Percentiles rank a stretch among this genome's conserved stretches.
Conservation (phyloP, 2,113 vertebrate species). For the Hymenochirus boettgeri region DNA sequence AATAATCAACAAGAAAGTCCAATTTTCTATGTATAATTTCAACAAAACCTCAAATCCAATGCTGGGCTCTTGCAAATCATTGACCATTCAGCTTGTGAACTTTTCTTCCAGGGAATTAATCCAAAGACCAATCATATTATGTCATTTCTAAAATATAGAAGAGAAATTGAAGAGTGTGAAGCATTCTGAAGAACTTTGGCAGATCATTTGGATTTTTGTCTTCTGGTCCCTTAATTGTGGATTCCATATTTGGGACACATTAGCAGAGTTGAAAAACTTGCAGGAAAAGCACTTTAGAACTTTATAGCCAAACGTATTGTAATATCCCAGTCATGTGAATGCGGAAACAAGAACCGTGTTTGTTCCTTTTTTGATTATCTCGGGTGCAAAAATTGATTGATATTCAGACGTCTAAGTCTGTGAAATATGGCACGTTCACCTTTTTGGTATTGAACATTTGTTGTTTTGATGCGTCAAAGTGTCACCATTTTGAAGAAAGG, state of each 20-base stretch:
- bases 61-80: slow-evolving; percentile 55
- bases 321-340: slow-evolving; percentile 47
- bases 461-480: slow-evolving; percentile 68
- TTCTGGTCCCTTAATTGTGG: slow-evolving; percentile 66
- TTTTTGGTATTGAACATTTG: slow-evolving; percentile 66
- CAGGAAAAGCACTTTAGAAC: slow-evolving; percentile 54
- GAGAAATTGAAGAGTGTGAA: slow-evolving; percentile 63
- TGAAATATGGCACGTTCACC: slow-evolving; percentile 51
- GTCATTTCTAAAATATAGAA: slow-evolving; percentile 61
- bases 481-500: slow-evolving; percentile 55
- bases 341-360: slow-evolving; percentile 64
- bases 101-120: slow-evolving; percentile 46
- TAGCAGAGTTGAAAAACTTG: slow-evolving; percentile 60
- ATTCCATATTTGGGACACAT: slow-evolving; percentile 62
- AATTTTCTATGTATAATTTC: slow-evolving; percentile 64
- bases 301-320: slow-evolving; percentile 49
- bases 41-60: slow-evolving; percentile 55
- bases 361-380: slow-evolving; percentile 63
- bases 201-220: slow-evolving; percentile 59
- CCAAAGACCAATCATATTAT: slow-evolving; percentile 60
- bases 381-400: slow-evolving; percentile 63
- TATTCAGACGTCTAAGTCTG: slow-evolving; percentile 51
- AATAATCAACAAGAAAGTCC: slow-evolving; percentile 67
- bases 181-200: slow-evolving; percentile 52
- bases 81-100: slow-evolving; percentile 50